Base-by-base conservation (phyloP, 2,888 invertebrate species). In the Drosophila cracens region DNA sequence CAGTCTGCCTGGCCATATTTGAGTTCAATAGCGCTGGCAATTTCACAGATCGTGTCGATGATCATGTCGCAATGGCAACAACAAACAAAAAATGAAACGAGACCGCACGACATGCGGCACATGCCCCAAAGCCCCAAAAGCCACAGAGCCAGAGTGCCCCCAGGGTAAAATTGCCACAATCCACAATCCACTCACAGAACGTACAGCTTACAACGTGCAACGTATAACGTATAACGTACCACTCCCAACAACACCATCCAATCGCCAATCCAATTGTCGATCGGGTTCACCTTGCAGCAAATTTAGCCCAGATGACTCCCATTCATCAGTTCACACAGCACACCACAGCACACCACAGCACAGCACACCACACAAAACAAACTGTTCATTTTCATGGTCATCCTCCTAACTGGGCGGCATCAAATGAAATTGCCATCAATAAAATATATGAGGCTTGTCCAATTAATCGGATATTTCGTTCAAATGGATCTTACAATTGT, bases 21-120 rank as follows among this genome's bases (percentile, higher is more conserved):
- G 78, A 82, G 87, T 83, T 89, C 81, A 85, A 87, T 85, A 79
- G 81, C 81, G 69, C 74, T 80, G 69, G 74, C 87, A 76, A 85
- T 89, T 87, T 74, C 71, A 76, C 88, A 83, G 87, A 87, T 87
- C 87, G 87, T 87, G 87, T 87, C 90, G 90, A 87, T 87, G 87
- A 87, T 87, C 88, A 89, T 84, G 84, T 84, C 89, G 87, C 84
- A 88, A 86, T 83, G 87, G 84, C 75, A 82, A 67, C 64, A 83
- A 58, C 77, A 76, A 68, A 81, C 72, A 69, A 60, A 70, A 70
- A 79, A 64, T 74, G 74, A 84, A 87, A 87, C 77, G 80, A 87
- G 82, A 87, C 81, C 78, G 88, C 83, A 83, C 88, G 83, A 83
- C 81, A 76, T 80, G 71, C 80, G 85, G 83, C 85, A 87, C 81